Conservation (phyloP, 1,140 invertebrate genomes). For the Melipona quadrifasciata region DNA sequence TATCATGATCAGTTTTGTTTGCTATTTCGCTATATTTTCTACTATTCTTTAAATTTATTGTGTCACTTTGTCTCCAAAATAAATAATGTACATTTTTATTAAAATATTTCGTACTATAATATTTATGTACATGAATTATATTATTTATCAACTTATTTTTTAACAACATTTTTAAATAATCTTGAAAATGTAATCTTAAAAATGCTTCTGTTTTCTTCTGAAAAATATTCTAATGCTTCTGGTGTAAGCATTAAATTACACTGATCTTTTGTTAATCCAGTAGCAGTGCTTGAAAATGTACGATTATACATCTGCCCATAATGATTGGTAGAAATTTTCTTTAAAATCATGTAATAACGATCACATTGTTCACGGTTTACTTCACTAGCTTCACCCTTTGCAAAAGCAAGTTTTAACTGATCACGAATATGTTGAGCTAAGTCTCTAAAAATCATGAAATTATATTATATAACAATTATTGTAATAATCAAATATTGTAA, state of each 20-base stretch:
- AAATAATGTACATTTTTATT: not conserved
- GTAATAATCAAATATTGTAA: not conserved
- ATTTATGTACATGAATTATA: not conserved
- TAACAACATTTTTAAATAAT: not conserved
- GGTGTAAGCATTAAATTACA: conserved; percentile 87
- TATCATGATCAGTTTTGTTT: not conserved
- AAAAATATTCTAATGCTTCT: conserved; percentile 86
- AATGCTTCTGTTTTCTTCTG: conserved; percentile 82
- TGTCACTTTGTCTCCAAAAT: not conserved
- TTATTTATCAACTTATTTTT: not conserved
- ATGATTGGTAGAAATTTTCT: conserved; percentile 86
- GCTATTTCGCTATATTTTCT: conserved; percentile 30
- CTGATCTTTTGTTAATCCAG: conserved; percentile 86
- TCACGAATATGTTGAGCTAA: conserved; percentile 88
- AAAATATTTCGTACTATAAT: conserved; percentile 5
- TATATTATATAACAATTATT: not conserved
- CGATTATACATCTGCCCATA: conserved; percentile 86
- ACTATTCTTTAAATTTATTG: not conserved
- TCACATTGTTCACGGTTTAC: conserved; percentile 84
- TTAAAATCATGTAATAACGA: conserved; percentile 86
- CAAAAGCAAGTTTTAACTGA: conserved; percentile 86
- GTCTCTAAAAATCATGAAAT: conserved; percentile 83
- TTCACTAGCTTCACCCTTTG: conserved; percentile 82
- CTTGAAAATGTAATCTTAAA: conserved; percentile 3
- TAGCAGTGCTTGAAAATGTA: conserved; percentile 83